Conservation (phyloP, 2,888 invertebrate genomes). For the Drosophila nigritarsus region DNA sequence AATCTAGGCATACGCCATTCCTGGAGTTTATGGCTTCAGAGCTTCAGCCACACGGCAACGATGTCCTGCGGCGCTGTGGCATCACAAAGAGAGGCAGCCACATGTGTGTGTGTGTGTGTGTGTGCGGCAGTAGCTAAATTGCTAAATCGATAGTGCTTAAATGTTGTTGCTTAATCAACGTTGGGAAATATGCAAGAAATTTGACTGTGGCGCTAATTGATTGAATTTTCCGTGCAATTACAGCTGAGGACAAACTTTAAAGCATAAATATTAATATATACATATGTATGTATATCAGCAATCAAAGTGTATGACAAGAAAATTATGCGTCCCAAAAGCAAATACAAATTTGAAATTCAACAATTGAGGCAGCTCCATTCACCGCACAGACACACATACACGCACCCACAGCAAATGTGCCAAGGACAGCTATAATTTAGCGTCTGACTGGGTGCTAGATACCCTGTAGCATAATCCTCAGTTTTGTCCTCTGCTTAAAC, state of each 20-base stretch:
- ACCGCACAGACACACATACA: conserved; percentile 1
- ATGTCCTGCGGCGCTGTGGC: conserved; percentile 53
- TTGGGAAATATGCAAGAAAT: conserved; percentile 38
- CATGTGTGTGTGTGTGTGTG: background rate
- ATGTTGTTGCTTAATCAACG: conserved; percentile 51
- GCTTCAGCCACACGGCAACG: conserved; percentile 24
- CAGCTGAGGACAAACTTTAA: conserved; percentile 44
- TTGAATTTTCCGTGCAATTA: conserved; percentile 60
- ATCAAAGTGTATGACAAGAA: conserved; percentile 75
- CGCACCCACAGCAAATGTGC: conserved; percentile 18
- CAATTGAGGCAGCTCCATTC: conserved; percentile 26
- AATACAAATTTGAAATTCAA: conserved; percentile 60
- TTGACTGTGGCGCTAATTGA: conserved; percentile 59
- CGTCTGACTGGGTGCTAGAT: background rate
- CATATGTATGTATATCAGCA: conserved; percentile 57
- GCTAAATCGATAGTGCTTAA: conserved; percentile 68
- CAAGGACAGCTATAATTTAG: conserved; percentile 19
- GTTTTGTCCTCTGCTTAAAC: background rate
- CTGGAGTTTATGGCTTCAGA: conserved; percentile 60
- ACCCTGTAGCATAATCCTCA: conserved; percentile 8
- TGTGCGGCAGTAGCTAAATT: conserved; percentile 35
- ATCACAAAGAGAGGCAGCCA: conserved; percentile 20
- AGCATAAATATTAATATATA: conserved; percentile 69
- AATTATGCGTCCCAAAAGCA: conserved; percentile 62
- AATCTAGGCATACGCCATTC: conserved; percentile 62